Conservation (phyloP, 2,113 vertebrate species). For the Ariopsis seemanni region DNA sequence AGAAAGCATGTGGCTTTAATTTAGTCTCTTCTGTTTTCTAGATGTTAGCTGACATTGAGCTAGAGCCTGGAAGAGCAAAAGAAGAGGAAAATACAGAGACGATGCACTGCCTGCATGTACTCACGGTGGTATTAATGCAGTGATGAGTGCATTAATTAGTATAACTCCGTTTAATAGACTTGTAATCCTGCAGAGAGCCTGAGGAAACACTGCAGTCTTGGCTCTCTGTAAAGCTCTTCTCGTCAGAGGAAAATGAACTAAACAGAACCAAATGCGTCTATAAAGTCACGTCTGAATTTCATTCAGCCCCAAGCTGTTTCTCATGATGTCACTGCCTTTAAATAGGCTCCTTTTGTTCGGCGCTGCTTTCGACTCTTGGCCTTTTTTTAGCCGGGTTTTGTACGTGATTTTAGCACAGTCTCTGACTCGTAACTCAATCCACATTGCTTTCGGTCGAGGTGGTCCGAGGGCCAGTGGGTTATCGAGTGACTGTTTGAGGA, state of each 20-base stretch:
- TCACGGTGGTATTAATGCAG: constrained; percentile 15
- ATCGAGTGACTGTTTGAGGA: constrained; percentile 36
- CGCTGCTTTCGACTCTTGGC: background rate
- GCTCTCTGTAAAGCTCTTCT: constrained; percentile 8
- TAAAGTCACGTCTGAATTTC: constrained; percentile 33
- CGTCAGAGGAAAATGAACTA: constrained; percentile 35
- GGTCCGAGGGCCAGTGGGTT: constrained; percentile 38
- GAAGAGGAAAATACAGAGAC: background rate
- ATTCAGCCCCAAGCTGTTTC: constrained; percentile 31
- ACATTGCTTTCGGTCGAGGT: background rate
- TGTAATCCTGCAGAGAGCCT: constrained; percentile 23
- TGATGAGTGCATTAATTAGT: constrained; percentile 33
- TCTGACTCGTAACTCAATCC: constrained; percentile 3
- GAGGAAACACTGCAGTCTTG: constrained; percentile 30
- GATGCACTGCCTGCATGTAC: background rate
- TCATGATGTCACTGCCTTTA: constrained; percentile 53
- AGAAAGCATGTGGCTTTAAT: background rate
- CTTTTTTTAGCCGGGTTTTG: constrained; percentile 10
- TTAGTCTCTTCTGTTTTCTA: constrained; percentile 27
- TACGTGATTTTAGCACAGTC: constrained; percentile 25
- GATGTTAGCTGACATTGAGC: constrained; percentile 32
- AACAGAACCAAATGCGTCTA: constrained; percentile 55
- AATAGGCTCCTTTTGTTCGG: constrained; percentile 52
- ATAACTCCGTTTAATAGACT: background rate
- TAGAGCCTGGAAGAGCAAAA: constrained; percentile 26